Percentiles rank a stretch among this genome's conserved stretches.
phyloP scores from a whole-genome alignment of 1,140 invertebrate species.

The Cydia amplana region DNA sequence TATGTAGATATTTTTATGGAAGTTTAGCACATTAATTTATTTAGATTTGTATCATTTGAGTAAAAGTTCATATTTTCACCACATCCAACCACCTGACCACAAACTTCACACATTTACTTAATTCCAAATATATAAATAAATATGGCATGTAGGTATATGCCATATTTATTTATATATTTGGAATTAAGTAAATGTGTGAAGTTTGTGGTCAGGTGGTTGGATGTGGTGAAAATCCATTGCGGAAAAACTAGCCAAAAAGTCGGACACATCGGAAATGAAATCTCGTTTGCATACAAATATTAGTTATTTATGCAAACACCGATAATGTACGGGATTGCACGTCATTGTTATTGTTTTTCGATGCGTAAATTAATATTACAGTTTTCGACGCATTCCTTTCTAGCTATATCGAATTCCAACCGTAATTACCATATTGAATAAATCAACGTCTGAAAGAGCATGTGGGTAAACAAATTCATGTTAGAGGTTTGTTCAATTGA shows the following conservation, averaged over 20 bases:
- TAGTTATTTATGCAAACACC: conserved; percentile 46
- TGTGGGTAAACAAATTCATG: conserved; percentile 37
- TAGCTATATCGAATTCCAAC: conserved; percentile 9
- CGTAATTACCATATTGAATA: conserved; percentile 51
- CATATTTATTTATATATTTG: too few relatives aligned
- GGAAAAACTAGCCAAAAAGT: background rate
- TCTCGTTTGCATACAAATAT: conserved; percentile 24
- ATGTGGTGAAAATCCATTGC: too few relatives aligned
- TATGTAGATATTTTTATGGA: too few relatives aligned
- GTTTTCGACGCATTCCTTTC: conserved; percentile 6
- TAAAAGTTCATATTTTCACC: too few relatives aligned
- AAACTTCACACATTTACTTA: too few relatives aligned
- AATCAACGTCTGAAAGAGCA: conserved; percentile 43
- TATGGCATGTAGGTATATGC: too few relatives aligned
- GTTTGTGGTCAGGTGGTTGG: too few relatives aligned
- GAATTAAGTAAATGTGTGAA: too few relatives aligned
- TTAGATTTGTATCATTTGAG: too few relatives aligned
- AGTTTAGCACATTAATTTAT: too few relatives aligned
- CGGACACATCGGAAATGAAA: conserved; percentile 14
- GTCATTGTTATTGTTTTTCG: conserved; percentile 29
- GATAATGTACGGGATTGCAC: conserved; percentile 24
- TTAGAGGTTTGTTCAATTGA: conserved; percentile 32
- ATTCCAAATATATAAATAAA: too few relatives aligned
- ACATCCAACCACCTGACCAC: too few relatives aligned
- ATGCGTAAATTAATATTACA: conserved; percentile 18